Evolutionary conservation across 2,797 vertebrate genomes (phyloP).

Genomic region (Gorsachius magnificus): DNA sequence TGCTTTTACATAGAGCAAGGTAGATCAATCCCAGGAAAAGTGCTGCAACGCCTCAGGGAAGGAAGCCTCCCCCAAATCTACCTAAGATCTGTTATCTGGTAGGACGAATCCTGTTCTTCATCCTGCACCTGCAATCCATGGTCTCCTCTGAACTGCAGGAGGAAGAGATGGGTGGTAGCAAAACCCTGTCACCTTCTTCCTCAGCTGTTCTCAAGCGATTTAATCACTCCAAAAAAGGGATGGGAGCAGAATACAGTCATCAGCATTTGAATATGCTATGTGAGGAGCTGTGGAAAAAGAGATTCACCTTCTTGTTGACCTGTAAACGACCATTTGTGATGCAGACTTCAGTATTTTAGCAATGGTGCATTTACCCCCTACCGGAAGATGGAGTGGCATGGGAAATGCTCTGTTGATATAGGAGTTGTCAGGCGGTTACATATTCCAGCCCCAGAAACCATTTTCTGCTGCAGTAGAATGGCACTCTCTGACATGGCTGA

Average conservation of each 20-base stretch:
- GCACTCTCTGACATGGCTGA: not conserved
- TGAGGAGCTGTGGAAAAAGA: not conserved
- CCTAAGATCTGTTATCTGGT: not conserved
- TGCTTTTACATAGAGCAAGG: not conserved
- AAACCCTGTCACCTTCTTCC: not conserved
- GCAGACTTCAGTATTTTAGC: not conserved
- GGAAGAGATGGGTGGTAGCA: not conserved
- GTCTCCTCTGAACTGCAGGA: not conserved
- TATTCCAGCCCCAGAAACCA: not conserved
- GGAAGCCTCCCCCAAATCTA: not conserved
- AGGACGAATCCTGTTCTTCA: not conserved
- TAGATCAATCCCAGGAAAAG: not conserved
- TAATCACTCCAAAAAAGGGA: not conserved
- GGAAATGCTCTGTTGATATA: not conserved
- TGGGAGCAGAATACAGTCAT: not conserved
- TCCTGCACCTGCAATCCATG: not conserved
- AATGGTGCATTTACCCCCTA: not conserved
- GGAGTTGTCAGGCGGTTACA: not conserved
- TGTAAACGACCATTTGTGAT: not conserved
- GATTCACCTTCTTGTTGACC: not conserved
- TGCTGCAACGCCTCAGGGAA: not conserved
- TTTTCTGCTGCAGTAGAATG: not conserved
- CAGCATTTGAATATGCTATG: not conserved
- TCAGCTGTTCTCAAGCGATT: not conserved
- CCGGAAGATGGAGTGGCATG: not conserved